Base-by-base conservation (phyloP, 2,888 invertebrate species). In the Gerris lacustris region DNA sequence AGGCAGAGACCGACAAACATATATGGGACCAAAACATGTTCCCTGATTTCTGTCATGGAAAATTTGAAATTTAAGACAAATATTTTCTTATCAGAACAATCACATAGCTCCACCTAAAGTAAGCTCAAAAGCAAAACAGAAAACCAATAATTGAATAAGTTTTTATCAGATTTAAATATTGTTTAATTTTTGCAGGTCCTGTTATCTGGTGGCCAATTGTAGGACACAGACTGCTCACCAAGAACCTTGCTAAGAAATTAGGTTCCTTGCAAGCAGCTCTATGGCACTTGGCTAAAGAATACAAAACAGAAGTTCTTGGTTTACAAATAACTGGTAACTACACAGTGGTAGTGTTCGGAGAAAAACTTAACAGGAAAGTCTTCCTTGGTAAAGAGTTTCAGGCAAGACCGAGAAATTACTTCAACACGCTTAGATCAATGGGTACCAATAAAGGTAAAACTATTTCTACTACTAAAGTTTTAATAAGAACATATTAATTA, bases 341-440 rank as follows among this genome's bases (percentile, higher is more conserved):
- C 6, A 81, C 85, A 0, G 82, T 87, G 2, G 82, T 84, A 0
- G 86, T 85, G 2, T 82, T 82, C 44, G 84, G 85, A 0, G 83
- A 82, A 75, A 79, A 83, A 2, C 75, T 82, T 0, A 81, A 87
- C 0, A 82, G 82, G 15, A 80, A 83, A 70, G 82, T 88, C 4
- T 81, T 88, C 67, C 79, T 80, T 0, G 79, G 81, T 15, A 86
- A 87, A 70, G 86, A 85, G 43, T 89, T 83, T 75, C 85, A 86
- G 72, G 87, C 85, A 0, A 80, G 89, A 43, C 89, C 89, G 0
- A 84, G 88, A 77, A 86, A 84, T 72, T 86, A 87, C 76, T 88
- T 88, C 75, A 79, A 85, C 17, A 81, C 84, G 45, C 77, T 88
- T 15, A 62, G 88, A 44, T 86, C 86, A 17, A 84, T 88, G 84